A percentile compares a stretch with the other conserved stretches of the same genome.
These are phyloP conservation scores for Empidonax traillii DNA, from an alignment of 2,113 vertebrate genomes.

Conservation along the genomic window DNA sequence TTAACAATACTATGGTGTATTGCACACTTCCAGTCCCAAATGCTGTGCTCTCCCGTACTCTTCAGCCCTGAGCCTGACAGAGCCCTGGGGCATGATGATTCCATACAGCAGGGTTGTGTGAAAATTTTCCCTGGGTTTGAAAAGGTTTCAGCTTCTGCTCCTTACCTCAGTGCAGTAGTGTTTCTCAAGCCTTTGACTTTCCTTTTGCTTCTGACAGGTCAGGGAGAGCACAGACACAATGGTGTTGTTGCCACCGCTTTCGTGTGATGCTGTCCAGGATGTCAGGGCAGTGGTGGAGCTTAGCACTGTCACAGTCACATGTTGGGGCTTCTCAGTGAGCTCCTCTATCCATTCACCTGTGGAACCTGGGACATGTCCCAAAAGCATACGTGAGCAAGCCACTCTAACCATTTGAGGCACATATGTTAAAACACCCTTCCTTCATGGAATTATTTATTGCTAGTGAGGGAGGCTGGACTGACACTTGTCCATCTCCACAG, in stretches of 20 bases:
- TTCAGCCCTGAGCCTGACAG: neutral
- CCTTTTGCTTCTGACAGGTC: conserved; percentile 89
- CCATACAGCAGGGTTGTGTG: neutral
- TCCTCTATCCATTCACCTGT: conserved; percentile 88
- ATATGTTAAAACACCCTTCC: neutral
- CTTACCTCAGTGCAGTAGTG: conserved; percentile 89
- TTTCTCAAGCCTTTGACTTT: conserved; percentile 90
- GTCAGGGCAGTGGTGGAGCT: conserved; percentile 86
- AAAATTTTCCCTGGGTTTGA: neutral
- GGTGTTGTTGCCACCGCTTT: conserved; percentile 76
- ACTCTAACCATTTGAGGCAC: neutral
- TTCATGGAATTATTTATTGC: neutral
- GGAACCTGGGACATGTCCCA: conserved; percentile 72
- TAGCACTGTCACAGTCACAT: conserved; percentile 79
- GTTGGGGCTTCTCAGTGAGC: conserved; percentile 84
- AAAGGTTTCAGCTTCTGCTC: rapidly evolving
- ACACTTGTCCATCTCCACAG: neutral
- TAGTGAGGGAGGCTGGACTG: too few species aligned
- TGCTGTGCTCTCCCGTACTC: neutral
- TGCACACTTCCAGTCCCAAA: neutral
- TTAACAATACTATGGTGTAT: neutral
- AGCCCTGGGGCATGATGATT: rapidly evolving
- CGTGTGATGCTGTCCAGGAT: conserved; percentile 80
- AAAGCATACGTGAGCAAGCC: neutral
- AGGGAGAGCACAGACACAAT: conserved; percentile 90